Conservation (phyloP, 2,113 vertebrate species). For the Parus major region DNA sequence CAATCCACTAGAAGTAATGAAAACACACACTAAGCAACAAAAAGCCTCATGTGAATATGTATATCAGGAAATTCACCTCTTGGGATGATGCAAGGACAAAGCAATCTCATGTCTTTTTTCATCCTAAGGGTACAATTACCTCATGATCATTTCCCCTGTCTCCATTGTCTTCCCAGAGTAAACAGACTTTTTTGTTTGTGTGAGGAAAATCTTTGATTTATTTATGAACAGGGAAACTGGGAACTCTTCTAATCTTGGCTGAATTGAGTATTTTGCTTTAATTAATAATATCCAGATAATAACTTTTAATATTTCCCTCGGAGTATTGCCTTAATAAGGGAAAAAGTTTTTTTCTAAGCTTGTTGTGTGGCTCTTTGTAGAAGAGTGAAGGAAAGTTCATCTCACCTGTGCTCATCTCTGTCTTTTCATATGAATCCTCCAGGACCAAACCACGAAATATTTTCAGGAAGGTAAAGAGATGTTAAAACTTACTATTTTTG, state of each 20-base stretch:
- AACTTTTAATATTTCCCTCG: conserved; percentile 25
- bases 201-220: conserved; percentile 26
- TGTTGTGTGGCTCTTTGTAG: not conserved
- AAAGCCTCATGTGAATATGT: conserved; percentile 6
- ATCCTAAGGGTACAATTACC: conserved; percentile 28
- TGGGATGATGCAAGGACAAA: conserved; percentile 22
- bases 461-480: not conserved
- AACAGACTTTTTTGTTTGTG: not conserved
- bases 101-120: conserved; percentile 7
- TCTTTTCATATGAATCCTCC: not conserved
- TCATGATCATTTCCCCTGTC: conserved; percentile 1
- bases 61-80: conserved; percentile 1
- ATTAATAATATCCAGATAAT: conserved; percentile 45
- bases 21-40: conserved; percentile 14
- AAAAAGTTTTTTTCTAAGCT: not conserved
- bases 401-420: not conserved
- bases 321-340: not conserved
- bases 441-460: not conserved
- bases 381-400: not conserved
- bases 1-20: conserved; percentile 16
- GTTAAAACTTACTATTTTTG: conserved; percentile 86
- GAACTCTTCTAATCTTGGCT: conserved; percentile 10
- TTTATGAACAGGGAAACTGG: conserved; percentile 27
- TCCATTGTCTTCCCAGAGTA: not conserved
- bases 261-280: not conserved